Evolutionary conservation across 2,113 vertebrate genomes (phyloP), one percentile per base, ranked within the genome.

Genomic region (Gobiocypris rarus): DNA sequence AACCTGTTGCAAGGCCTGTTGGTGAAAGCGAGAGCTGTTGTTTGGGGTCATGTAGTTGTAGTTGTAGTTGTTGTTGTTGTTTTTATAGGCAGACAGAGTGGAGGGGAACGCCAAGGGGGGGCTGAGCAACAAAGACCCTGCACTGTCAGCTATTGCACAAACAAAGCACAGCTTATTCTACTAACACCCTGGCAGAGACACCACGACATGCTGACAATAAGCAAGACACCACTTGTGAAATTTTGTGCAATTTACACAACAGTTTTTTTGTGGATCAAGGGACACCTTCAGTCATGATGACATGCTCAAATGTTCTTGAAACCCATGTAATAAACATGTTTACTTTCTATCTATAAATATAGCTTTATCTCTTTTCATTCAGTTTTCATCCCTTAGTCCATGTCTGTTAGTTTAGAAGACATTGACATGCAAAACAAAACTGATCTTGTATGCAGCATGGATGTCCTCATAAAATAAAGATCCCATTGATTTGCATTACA

Each of bases 161-260:
- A 92, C 92, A 93, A 91, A 92, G 86, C 86, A 5, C 0, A 34
- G 89, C 83, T 90, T 88, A 91, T 91, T 87, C 52, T 43, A 45
- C 81, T 8, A 85, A 89, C 85, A 82, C 76, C 79, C 75, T 84
- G 63, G 84, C 86, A 88, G 84, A 86, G 87, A 85, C 87, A 77
- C 83, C 17, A 82, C 84, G 75, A 86, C 89, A 87, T 4, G 87
- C 43, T 63, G 73, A 88, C 88, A 91, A 85, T 75, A 58, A 73
- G 75, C 74, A 31, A 54, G 50, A 80, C 69, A 63, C 54, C 83
- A 84, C 79, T 63, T 34, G 31, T 14, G 86, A 79, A 41, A 90
- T 90, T 79, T 74, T 78, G 87, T 83, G 86, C 75, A 87, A 77
- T 86, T 83, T 81, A 77, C 56, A 83, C 41, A 67, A 56, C 43